A percentile compares a stretch with the other conserved stretches of the same genome.
These are phyloP conservation scores for Andrena hattorfiana DNA, from an alignment of 2,888 invertebrate genomes.

Conservation along the genomic window DNA sequence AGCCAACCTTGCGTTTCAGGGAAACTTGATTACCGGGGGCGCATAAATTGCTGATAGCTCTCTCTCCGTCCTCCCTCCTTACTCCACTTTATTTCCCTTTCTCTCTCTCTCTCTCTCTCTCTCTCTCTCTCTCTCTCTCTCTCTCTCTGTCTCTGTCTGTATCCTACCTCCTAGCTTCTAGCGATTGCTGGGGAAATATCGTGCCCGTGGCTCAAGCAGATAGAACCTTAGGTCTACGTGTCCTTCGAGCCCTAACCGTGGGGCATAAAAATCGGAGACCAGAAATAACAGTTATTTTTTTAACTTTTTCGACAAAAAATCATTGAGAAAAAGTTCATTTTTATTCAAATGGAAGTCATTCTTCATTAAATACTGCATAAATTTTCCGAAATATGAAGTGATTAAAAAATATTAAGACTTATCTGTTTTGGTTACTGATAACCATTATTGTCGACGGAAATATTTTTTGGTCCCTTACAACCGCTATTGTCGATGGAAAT, in stretches of 20 bases:
- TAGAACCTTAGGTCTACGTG: neutral
- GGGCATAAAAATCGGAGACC: neutral
- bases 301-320: too few relatives aligned
- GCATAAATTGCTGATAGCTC: constrained; percentile 60
- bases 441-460: too few relatives aligned
- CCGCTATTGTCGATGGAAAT: too few relatives aligned
- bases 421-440: too few relatives aligned
- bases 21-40: constrained; percentile 63
- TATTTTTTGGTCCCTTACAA: too few relatives aligned
- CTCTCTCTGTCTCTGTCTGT: neutral
- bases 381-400: too few relatives aligned
- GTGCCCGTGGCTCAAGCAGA: neutral
- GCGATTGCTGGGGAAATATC: constrained; percentile 17
- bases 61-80: constrained; percentile 23
- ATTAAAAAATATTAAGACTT: too few relatives aligned
- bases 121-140: neutral
- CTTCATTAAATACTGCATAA: too few relatives aligned
- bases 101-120: too few relatives aligned
- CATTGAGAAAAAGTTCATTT: too few relatives aligned
- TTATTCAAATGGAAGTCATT: too few relatives aligned
- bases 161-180: neutral
- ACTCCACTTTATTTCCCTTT: constrained; percentile 14
- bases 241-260: neutral
- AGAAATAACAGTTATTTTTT: too few relatives aligned
- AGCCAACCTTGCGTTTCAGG: constrained; percentile 52